phyloP scores from a whole-genome alignment of 1,140 invertebrate species.

The Asbolus verrucosus region DNA sequence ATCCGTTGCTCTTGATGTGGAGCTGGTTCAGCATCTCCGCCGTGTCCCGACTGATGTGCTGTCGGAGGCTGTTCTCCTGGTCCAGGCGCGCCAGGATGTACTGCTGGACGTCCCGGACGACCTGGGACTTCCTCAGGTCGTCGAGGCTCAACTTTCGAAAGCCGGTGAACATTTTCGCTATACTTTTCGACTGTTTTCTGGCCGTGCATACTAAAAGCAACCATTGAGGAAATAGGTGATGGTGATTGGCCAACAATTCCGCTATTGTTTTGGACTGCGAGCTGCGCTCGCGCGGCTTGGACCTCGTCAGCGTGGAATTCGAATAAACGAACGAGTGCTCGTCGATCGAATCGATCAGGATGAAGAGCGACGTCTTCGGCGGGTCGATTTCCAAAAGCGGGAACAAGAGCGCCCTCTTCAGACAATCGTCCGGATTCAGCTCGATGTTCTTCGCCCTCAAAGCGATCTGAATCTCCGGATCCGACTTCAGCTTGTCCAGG shows the following conservation, averaged over 20 bases:
- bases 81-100: conserved; percentile 93
- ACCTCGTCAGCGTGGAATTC: conserved; percentile 64
- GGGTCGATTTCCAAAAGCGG: conserved; percentile 86
- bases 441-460: conserved; percentile 79
- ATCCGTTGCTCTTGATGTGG: conserved; percentile 96
- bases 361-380: conserved; percentile 84
- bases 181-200: conserved; percentile 84
- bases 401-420: conserved; percentile 89
- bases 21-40: conserved; percentile 95
- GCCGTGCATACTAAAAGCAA: conserved; percentile 91
- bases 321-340: conserved; percentile 71
- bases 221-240: conserved; percentile 95
- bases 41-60: conserved; percentile 85
- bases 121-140: conserved; percentile 89
- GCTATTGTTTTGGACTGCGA: conserved; percentile 80
- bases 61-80: conserved; percentile 81
- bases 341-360: conserved; percentile 93
- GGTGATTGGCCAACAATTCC: conserved; percentile 88
- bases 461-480: conserved; percentile 81
- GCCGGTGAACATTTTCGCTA: conserved; percentile 92
- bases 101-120: conserved; percentile 92
- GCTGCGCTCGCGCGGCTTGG: conserved; percentile 66
- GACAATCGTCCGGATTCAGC: conserved; percentile 89
- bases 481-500: conserved; percentile 80
- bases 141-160: conserved; percentile 94